Evolutionary conservation across 1,140 invertebrate genomes (phyloP), one percentile per base, ranked within the genome.

Genomic region (Drosophila guanche): DNA sequence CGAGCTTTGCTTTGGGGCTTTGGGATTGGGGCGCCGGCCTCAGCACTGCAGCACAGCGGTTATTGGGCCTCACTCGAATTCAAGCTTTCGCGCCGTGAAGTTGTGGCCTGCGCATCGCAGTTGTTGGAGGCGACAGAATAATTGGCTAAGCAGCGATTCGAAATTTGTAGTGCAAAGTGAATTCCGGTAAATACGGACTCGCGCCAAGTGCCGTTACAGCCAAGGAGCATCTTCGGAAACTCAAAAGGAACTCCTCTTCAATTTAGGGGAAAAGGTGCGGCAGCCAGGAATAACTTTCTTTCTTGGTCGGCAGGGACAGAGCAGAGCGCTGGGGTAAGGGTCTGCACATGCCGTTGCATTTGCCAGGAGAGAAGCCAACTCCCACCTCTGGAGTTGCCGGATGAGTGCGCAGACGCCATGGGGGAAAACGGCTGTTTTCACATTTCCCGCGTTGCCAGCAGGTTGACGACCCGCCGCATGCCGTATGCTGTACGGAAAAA

Each of bases 361-460:
- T 27, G 54, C 54, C 55, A 27, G 7, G 10, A 42, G 3, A 20
- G 10, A 58, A 25, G 37, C 4, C 23, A 65, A 73, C 70, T 73
- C 52, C 70, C 47, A 63, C 27, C 40, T 16, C 8, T 12, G 68
- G 50, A 72, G 68, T 50, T 40, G 4, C 41, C 25, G n/a, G 12
- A 37, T 4, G 42, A 75, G 10, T 75, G 72, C 72, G 72, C 71
- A 73, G 45, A 63, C 72, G 72, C 62, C 48, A 14, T 69, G 43
- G 61, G 41, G 27, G 27, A 72, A 86, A 86, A 86, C 83, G 78
- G 83, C 83, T 86, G 81, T 78, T 88, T 83, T 76, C 59, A 54
- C 77, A 66, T 88, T 81, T 86, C 83, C 83, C 83, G 83, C 83
- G 85, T 75, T 68, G 27, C 22, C 27, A 52, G 55, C 66, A 58